Evolutionary conservation across 2,797 vertebrate genomes (phyloP).

Genomic region (Artibeus lituratus): DNA sequence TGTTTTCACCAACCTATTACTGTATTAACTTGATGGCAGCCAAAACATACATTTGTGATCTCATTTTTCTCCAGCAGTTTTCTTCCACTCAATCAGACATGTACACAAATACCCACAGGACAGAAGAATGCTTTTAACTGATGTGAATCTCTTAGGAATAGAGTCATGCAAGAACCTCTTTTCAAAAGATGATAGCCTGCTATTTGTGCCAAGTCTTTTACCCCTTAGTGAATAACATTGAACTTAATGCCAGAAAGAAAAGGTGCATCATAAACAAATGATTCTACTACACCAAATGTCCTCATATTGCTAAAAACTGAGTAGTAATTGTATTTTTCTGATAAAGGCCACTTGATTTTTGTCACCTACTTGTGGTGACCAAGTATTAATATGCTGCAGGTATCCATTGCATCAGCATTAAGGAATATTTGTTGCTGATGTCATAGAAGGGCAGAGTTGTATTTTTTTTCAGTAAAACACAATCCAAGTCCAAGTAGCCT

Average conservation of each 20-base stretch:
- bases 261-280: slow-evolving; percentile 68
- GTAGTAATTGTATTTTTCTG: slow-evolving; percentile 57
- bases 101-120: slow-evolving; percentile 78
- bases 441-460: slow-evolving; percentile 77
- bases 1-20: slow-evolving; percentile 92
- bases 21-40: slow-evolving; percentile 91
- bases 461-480: background rate
- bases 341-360: slow-evolving; percentile 81
- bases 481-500: background rate
- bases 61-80: slow-evolving; percentile 83
- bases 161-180: slow-evolving; percentile 85
- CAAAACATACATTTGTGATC: slow-evolving; percentile 93
- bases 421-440: slow-evolving; percentile 81
- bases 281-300: slow-evolving; percentile 71
- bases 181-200: slow-evolving; percentile 78
- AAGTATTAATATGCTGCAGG: slow-evolving; percentile 84
- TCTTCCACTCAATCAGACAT: slow-evolving; percentile 86
- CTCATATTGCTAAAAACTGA: slow-evolving; percentile 86
- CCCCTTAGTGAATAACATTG: slow-evolving; percentile 77
- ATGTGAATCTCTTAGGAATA: slow-evolving; percentile 81
- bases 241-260: slow-evolving; percentile 79
- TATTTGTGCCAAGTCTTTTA: background rate
- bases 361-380: slow-evolving; percentile 82
- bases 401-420: slow-evolving; percentile 79
- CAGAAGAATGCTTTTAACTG: slow-evolving; percentile 84